These are phyloP conservation scores for Criorhina ranunculi DNA, from an alignment of 2,888 invertebrate genomes.

Conservation along the genomic window DNA sequence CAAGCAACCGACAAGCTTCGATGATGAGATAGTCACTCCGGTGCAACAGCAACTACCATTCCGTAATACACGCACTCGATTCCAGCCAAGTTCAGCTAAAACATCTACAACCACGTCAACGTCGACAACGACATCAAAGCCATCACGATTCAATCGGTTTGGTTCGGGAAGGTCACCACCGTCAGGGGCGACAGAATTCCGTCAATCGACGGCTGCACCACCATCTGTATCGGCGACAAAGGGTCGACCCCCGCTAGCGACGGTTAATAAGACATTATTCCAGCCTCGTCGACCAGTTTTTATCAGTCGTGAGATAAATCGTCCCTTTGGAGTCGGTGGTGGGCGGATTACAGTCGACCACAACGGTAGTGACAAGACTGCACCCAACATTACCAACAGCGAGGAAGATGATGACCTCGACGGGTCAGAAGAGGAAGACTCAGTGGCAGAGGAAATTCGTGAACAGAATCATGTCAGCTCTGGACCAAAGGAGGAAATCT, in stretches of 20 bases:
- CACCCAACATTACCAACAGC: conserved; percentile 47
- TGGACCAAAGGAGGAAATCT: conserved; percentile 76
- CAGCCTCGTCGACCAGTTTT: conserved; percentile 81
- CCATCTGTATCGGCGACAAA: conserved; percentile 36
- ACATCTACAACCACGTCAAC: conserved; percentile 77
- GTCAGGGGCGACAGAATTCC: conserved; percentile 54
- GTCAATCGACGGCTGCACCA: conserved; percentile 62
- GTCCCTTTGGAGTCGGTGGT: conserved; percentile 78
- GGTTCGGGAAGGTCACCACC: conserved; percentile 73
- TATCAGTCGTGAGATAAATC: conserved; percentile 83
- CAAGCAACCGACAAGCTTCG: conserved; percentile 36
- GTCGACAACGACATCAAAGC: conserved; percentile 78
- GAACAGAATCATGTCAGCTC: conserved; percentile 74
- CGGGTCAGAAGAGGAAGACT: conserved; percentile 64
- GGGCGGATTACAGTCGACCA: conserved; percentile 79
- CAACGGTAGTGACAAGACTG: conserved; percentile 77
- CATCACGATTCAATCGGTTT: conserved; percentile 82
- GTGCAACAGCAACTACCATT: conserved; percentile 80
- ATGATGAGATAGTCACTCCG: conserved; percentile 61
- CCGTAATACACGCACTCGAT: conserved; percentile 82
- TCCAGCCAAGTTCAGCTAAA: conserved; percentile 80
- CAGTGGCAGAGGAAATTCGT: conserved; percentile 72
- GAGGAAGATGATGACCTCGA: conserved; percentile 56
- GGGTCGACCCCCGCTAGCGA: conserved; percentile 40
- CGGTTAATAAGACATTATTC: conserved; percentile 72